Evolutionary conservation across 2,888 invertebrate genomes (phyloP).

Genomic region (Amaurobius ferox): DNA sequence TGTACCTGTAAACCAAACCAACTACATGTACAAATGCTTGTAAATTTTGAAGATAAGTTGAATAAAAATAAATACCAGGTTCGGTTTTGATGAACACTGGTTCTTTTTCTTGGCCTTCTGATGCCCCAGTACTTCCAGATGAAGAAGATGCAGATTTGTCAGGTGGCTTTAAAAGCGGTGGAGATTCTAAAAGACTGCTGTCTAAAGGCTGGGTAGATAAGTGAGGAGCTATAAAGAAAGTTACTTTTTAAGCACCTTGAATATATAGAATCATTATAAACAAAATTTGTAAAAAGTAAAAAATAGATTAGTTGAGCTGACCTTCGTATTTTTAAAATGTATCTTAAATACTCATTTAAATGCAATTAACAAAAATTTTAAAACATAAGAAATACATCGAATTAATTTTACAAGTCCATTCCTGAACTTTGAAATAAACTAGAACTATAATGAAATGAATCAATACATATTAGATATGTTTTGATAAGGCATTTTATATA

Average conservation of each 20-base stretch:
- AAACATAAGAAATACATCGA: too few species aligned
- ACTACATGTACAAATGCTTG: background rate
- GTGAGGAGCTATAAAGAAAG: conserved; percentile 81
- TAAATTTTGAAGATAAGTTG: too few species aligned
- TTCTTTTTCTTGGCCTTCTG: conserved; percentile 67
- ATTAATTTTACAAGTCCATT: too few species aligned
- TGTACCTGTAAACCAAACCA: too few species aligned
- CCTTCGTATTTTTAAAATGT: too few species aligned
- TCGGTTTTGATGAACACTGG: conserved; percentile 60
- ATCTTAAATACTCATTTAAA: too few species aligned
- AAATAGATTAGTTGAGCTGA: too few species aligned
- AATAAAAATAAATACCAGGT: conserved; percentile 26
- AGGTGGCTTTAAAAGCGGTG: conserved; percentile 73
- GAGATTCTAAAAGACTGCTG: conserved; percentile 84
- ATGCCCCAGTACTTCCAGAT: conserved; percentile 78
- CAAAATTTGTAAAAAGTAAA: background rate
- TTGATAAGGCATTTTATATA: too few species aligned
- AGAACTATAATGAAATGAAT: too few species aligned
- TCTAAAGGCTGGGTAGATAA: conserved; percentile 86
- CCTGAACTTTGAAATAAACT: too few species aligned
- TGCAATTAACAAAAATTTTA: too few species aligned
- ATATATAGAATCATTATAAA: background rate
- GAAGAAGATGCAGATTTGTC: conserved; percentile 80
- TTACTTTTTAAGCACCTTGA: background rate
- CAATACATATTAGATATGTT: too few species aligned